Percentiles rank a stretch among this genome's conserved stretches.
phyloP scores from a whole-genome alignment of 2,888 invertebrate species.

The Teinopalpus imperialis region DNA sequence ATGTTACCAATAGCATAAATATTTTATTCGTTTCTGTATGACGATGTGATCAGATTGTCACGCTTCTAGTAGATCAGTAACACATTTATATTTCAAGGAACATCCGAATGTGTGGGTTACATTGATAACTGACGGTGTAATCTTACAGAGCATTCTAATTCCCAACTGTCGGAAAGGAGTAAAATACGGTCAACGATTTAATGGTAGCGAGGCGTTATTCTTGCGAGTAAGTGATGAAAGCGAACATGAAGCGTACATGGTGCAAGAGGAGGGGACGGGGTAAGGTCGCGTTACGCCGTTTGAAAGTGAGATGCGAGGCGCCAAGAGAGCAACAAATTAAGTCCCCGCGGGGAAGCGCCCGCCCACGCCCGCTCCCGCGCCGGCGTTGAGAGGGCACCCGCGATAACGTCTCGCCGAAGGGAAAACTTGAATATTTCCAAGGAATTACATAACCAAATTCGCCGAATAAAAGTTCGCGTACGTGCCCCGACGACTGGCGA shows the following conservation, averaged over 20 bases:
- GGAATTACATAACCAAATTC: slow-evolving; percentile 73
- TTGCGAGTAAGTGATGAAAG: slow-evolving; percentile 38
- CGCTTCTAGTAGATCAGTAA: slow-evolving; percentile 52
- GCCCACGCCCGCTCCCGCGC: slow-evolving; percentile 47
- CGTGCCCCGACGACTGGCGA: slow-evolving; percentile 63
- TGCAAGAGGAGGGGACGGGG: slow-evolving; percentile 62
- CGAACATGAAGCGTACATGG: slow-evolving; percentile 58
- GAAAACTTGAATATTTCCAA: slow-evolving; percentile 77
- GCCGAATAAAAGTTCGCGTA: slow-evolving; percentile 68
- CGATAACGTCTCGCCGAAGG: slow-evolving; percentile 75
- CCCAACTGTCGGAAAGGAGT: slow-evolving; percentile 4
- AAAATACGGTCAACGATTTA: slow-evolving; percentile 19
- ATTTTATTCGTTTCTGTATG: too few species aligned
- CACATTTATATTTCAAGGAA: slow-evolving; percentile 59
- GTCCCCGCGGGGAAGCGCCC: slow-evolving; percentile 71
- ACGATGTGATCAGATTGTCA: too few species aligned
- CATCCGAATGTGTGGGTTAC: slow-evolving; percentile 31
- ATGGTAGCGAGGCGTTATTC: slow-evolving; percentile 12
- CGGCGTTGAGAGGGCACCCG: slow-evolving; percentile 67
- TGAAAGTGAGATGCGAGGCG: slow-evolving; percentile 80
- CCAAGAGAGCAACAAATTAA: slow-evolving; percentile 82
- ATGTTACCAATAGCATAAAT: too few species aligned
- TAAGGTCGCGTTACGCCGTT: slow-evolving; percentile 79
- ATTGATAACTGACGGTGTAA: slow-evolving; percentile 7
- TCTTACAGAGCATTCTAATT: slow-evolving; percentile 10